Conservation (phyloP, 2,113 vertebrate genomes). For the Notiomystis cincta region DNA sequence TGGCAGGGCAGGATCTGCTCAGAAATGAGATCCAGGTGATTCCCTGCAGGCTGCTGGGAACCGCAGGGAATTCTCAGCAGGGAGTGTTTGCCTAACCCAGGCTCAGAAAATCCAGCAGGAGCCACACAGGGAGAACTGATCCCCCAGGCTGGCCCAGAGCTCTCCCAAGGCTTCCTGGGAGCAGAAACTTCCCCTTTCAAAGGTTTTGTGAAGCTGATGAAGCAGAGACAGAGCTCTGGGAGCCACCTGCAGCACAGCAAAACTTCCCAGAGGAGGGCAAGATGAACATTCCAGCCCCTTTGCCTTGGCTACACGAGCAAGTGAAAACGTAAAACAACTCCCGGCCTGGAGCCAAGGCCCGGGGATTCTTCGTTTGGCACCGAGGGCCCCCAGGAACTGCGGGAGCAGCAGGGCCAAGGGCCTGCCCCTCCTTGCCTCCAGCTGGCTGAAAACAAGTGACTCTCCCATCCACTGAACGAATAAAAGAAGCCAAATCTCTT, state of each 20-base stretch:
- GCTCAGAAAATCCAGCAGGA: neutral
- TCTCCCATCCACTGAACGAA: neutral
- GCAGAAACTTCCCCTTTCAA: neutral
- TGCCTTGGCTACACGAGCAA: accelerated
- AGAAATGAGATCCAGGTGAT: neutral
- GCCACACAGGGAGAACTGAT: neutral
- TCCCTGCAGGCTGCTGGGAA: neutral
- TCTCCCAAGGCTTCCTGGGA: neutral
- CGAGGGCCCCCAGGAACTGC: too few species aligned
- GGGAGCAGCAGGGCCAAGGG: accelerated
- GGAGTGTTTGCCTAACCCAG: neutral
- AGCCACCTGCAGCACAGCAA: neutral
- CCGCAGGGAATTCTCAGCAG: accelerated
- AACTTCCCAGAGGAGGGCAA: neutral
- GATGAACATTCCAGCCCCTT: neutral
- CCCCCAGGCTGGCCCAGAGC: neutral
- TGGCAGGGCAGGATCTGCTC: neutral
- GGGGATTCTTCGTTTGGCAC: neutral
- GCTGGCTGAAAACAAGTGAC: too few species aligned
- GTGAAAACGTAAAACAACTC: neutral
- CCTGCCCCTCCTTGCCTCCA: accelerated
- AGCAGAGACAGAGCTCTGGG: neutral
- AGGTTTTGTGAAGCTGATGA: neutral
- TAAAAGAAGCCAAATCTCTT: neutral
- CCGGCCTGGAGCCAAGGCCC: neutral